Conservation (phyloP, 2,888 invertebrate species). For the Zele albiditarsus region DNA sequence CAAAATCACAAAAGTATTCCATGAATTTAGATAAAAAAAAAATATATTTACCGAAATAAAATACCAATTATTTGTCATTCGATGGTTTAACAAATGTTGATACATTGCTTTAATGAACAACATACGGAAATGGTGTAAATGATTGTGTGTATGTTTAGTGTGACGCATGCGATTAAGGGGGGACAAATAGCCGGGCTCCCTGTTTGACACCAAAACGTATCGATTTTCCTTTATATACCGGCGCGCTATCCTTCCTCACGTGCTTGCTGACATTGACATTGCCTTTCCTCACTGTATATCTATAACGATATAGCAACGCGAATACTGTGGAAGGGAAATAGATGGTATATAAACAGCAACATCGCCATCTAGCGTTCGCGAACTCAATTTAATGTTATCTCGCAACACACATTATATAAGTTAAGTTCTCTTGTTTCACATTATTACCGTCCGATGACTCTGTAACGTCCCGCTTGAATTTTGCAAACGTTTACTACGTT, state of each 20-base stretch:
- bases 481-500: slow-evolving; percentile 9
- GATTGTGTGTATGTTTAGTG: neutral
- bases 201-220: slow-evolving; percentile 66
- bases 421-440: slow-evolving; percentile 48
- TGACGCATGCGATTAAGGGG: neutral
- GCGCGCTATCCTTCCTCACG: slow-evolving; percentile 62
- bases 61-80: no score
- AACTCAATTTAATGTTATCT: slow-evolving; percentile 57
- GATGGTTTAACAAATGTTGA: no score
- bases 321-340: neutral
- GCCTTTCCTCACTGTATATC: slow-evolving; percentile 55
- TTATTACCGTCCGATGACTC: slow-evolving; percentile 60
- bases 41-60: no score
- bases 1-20: no score
- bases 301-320: slow-evolving; percentile 21
- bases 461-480: slow-evolving; percentile 20
- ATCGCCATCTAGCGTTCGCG: slow-evolving; percentile 57
- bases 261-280: slow-evolving; percentile 73
- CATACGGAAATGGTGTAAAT: no score
- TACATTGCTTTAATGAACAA: no score
- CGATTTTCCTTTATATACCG: slow-evolving; percentile 64
- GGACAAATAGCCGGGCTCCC: slow-evolving; percentile 33
- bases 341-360: slow-evolving; percentile 27
- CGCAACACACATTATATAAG: neutral
- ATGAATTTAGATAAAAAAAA: no score